phyloP scores from a whole-genome alignment of 2,797 vertebrate species.

The Pipistrellus pipistrellus region DNA sequence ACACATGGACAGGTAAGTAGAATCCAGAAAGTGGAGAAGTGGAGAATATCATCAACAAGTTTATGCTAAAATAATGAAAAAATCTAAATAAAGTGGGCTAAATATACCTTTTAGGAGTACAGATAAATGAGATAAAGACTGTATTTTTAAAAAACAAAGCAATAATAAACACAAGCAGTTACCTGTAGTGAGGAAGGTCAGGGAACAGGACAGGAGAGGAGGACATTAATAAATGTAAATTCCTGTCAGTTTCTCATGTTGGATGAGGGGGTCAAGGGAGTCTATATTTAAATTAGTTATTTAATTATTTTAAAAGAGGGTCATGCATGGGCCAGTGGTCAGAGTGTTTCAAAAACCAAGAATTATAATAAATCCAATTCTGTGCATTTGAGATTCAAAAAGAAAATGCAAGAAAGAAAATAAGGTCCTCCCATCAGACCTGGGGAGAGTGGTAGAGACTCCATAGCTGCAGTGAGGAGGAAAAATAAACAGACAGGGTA shows the following conservation, averaged over 20 bases:
- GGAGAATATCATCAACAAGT: background rate
- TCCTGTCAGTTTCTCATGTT: background rate
- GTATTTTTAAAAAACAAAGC: background rate
- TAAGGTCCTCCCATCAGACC: background rate
- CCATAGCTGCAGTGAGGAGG: background rate
- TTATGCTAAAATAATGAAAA: background rate
- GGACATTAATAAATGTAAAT: background rate
- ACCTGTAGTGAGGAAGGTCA: background rate
- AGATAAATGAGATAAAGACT: background rate
- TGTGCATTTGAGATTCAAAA: background rate
- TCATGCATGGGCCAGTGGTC: background rate
- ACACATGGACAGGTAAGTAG: background rate
- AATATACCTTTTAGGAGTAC: background rate
- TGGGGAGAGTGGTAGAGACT: background rate
- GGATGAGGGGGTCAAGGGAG: background rate
- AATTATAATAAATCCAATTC: background rate
- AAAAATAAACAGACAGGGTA: background rate
- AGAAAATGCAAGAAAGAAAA: background rate
- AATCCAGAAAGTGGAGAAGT: background rate
- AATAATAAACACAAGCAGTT: background rate
- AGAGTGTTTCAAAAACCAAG: slow-evolving; percentile 9
- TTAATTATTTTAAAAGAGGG: background rate
- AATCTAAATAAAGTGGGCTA: background rate
- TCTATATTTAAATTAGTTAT: background rate
- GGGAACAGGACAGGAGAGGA: background rate